phyloP scores from a whole-genome alignment of 1,140 invertebrate species.

The Heterodera schachtii region DNA sequence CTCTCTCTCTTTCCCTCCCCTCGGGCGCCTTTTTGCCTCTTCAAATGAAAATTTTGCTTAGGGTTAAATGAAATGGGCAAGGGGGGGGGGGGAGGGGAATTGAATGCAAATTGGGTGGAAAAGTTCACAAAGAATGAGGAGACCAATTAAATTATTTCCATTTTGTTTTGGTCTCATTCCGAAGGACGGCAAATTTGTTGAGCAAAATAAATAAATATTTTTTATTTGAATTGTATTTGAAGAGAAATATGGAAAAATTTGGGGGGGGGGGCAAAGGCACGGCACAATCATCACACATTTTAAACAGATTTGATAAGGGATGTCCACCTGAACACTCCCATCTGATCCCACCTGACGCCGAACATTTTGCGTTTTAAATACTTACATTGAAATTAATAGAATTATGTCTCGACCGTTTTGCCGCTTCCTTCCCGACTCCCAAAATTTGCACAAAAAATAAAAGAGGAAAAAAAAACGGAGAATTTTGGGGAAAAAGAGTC shows the following conservation, averaged over 20 bases:
- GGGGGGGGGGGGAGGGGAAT: slow-evolving; percentile 6
- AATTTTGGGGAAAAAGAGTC: too few species aligned
- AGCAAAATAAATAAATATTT: not conserved
- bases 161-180: not conserved
- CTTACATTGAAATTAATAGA: too few species aligned
- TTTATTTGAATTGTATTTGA: not conserved
- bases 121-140: slow-evolving; percentile 8
- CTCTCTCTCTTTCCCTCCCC: not conserved
- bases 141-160: slow-evolving; percentile 5
- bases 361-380: too few species aligned
- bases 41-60: not conserved
- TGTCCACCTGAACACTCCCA: too few species aligned
- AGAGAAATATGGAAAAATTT: not conserved
- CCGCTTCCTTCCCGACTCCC: too few species aligned
- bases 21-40: not conserved
- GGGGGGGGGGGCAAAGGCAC: too few species aligned
- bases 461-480: too few species aligned
- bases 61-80: not conserved
- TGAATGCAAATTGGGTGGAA: slow-evolving; percentile 25
- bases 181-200: not conserved
- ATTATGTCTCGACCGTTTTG: too few species aligned
- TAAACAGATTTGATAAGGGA: too few species aligned
- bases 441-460: too few species aligned
- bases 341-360: too few species aligned
- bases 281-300: too few species aligned